A percentile compares a stretch with the other conserved stretches of the same genome.
phyloP scores from a whole-genome alignment of 1,140 invertebrate species.

The Apolygus lucorum region DNA sequence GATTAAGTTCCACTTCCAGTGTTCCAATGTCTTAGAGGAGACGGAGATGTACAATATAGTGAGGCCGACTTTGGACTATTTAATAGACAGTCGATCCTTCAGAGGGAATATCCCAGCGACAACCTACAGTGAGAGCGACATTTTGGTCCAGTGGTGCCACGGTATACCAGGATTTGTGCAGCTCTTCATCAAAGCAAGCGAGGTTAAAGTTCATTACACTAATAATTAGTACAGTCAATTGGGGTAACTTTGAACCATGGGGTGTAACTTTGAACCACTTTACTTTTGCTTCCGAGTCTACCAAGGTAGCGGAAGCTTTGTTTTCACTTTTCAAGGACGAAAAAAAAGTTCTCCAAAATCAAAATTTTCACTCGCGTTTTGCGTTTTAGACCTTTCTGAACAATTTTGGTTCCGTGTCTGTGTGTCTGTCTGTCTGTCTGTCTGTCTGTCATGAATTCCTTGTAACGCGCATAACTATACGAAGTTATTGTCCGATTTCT shows the following conservation, averaged over 20 bases:
- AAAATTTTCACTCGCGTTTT: background rate
- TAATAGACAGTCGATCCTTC: too few species aligned
- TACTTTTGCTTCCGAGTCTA: background rate
- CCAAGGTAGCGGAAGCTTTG: background rate
- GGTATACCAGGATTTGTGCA: slow-evolving; percentile 54
- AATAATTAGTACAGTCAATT: background rate
- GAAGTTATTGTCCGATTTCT: too few species aligned
- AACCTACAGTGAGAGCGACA: too few species aligned
- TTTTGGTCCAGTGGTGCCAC: slow-evolving; percentile 61
- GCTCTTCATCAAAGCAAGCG: slow-evolving; percentile 45
- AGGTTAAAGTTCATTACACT: slow-evolving; percentile 43
- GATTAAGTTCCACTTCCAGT: background rate
- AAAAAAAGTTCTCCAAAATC: background rate
- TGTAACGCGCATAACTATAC: too few species aligned
- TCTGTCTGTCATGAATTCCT: too few species aligned
- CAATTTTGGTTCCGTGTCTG: too few species aligned
- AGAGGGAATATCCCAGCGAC: too few species aligned
- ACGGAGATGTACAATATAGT: slow-evolving; percentile 35
- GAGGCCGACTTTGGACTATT: slow-evolving; percentile 45
- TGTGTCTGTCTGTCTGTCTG: too few species aligned
- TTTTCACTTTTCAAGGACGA: background rate
- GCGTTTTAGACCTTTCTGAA: too few species aligned
- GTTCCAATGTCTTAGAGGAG: slow-evolving; percentile 31
- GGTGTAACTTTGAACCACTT: background rate
- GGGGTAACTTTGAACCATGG: background rate